These are phyloP conservation scores for Zosterops hypoxanthus DNA, from an alignment of 2,113 vertebrate genomes.

Conservation along the genomic window DNA sequence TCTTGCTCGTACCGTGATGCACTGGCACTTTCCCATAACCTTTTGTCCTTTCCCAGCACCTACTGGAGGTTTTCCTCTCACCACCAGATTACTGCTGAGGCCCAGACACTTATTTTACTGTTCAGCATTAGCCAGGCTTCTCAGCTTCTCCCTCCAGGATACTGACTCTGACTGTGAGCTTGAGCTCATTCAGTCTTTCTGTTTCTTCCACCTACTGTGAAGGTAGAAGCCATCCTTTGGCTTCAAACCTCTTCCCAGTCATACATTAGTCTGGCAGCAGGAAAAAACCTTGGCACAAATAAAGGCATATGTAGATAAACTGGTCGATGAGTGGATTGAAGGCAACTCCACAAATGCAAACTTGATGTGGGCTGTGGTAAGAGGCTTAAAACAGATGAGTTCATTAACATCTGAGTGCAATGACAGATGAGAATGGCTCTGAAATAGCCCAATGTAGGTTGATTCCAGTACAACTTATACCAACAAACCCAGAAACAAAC, in stretches of 20 bases:
- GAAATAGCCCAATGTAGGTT: neutral
- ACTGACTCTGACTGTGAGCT: neutral
- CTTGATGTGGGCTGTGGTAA: neutral
- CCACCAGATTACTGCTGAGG: neutral
- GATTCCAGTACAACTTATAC: neutral
- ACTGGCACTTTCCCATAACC: neutral
- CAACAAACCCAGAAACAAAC: neutral
- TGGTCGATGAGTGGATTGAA: neutral
- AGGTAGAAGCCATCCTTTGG: fast-evolving
- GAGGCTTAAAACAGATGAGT: neutral
- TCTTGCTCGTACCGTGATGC: neutral
- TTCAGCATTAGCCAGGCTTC: neutral
- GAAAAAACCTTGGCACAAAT: neutral
- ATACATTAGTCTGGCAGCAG: neutral
- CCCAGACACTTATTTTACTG: neutral
- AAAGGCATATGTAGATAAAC: neutral
- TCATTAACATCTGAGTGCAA: neutral
- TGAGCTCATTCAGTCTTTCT: neutral
- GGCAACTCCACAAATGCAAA: neutral
- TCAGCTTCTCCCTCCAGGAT: neutral
- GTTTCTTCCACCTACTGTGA: neutral
- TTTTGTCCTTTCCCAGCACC: neutral
- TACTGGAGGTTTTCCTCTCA: neutral
- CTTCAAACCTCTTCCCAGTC: neutral
- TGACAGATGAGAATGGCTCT: neutral